Conservation (phyloP, 2,797 vertebrate species). For the Clarias fuscus region DNA sequence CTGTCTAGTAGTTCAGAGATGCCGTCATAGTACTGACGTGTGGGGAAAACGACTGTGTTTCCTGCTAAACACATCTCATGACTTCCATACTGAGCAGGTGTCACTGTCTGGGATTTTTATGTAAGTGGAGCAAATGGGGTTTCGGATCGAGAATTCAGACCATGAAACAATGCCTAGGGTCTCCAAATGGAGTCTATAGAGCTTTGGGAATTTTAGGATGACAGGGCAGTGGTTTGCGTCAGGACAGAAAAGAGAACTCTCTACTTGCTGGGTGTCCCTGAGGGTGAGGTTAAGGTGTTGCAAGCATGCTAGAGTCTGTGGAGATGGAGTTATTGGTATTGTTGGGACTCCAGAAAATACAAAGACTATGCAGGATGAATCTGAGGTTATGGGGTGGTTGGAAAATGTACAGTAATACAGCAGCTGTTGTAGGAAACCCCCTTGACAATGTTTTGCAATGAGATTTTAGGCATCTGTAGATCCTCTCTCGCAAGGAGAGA, state of each 20-base stretch:
- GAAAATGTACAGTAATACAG: neutral
- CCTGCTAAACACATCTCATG: neutral
- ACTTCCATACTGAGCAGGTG: neutral
- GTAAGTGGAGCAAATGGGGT: neutral
- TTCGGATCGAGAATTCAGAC: neutral
- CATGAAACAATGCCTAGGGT: neutral
- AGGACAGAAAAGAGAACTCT: neutral
- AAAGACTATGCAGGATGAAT: constrained; percentile 14
- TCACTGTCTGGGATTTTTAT: neutral
- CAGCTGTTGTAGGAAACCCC: neutral
- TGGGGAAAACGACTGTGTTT: neutral
- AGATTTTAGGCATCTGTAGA: neutral
- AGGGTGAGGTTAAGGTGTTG: neutral
- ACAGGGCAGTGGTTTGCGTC: neutral
- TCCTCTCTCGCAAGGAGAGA: neutral
- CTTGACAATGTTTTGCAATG: neutral
- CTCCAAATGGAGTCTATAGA: neutral
- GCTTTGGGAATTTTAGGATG: neutral
- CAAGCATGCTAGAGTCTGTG: neutral
- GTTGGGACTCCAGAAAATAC: neutral
- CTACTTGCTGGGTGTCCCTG: neutral
- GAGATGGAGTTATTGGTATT: neutral
- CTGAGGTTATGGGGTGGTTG: neutral
- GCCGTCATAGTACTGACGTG: neutral
- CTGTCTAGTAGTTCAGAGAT: neutral